Conservation (phyloP, 2,888 invertebrate genomes). For the Heliconius erato region DNA sequence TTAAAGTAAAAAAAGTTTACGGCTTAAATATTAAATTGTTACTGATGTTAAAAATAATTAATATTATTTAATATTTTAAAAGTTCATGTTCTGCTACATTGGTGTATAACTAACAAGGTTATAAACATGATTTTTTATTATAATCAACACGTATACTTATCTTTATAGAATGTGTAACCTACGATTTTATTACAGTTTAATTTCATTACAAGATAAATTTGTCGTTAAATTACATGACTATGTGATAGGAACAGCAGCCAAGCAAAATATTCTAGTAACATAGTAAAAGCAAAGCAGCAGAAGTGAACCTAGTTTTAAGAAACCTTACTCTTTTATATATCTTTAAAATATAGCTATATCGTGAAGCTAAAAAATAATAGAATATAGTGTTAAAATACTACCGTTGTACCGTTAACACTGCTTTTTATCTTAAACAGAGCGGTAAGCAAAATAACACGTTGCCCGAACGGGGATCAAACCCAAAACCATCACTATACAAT, state of each 20-base stretch:
- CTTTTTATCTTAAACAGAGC: neutral
- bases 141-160: conserved; percentile 70
- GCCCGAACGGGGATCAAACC: no score
- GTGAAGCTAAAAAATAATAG: no score
- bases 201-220: conserved; percentile 23
- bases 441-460: neutral
- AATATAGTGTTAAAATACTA: neutral
- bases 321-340: no score
- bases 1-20: no score
- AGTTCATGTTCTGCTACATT: neutral
- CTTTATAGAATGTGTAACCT: conserved; percentile 41
- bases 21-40: neutral
- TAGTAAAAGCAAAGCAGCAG: no score
- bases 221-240: neutral
- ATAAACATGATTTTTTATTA: conserved; percentile 75
- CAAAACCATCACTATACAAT: neutral
- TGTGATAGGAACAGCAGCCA: neutral
- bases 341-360: no score
- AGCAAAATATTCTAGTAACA: neutral
- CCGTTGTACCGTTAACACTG: neutral
- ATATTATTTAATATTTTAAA: neutral
- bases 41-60: no score
- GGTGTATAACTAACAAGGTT: no score
- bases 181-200: conserved; percentile 40
- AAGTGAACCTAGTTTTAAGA: no score